Evolutionary conservation across 2,888 invertebrate species (phyloP).

Genomic region (Dryococelus australis): DNA sequence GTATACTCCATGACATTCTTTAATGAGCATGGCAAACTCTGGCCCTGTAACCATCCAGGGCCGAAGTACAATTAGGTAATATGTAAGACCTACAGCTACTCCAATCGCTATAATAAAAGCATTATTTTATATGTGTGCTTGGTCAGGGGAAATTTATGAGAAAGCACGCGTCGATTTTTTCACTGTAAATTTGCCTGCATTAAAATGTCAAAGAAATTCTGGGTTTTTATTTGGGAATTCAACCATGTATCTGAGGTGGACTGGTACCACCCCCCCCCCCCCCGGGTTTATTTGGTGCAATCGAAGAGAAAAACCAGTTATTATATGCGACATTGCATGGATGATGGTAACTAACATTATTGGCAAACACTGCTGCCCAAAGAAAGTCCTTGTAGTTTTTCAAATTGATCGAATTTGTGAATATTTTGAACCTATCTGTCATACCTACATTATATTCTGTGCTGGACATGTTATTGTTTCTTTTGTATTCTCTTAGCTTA

Average conservation of each 20-base stretch:
- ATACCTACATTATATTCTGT: too few species aligned
- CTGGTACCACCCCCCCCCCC: too few species aligned
- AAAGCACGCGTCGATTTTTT: not conserved
- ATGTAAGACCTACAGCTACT: not conserved
- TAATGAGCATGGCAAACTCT: slow-evolving; percentile 37
- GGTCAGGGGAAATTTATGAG: not conserved
- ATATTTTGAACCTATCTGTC: too few species aligned
- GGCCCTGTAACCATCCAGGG: slow-evolving; percentile 41
- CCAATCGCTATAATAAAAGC: not conserved
- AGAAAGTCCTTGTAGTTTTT: too few species aligned
- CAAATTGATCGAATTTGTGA: too few species aligned
- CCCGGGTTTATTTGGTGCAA: too few species aligned
- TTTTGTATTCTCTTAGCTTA: too few species aligned
- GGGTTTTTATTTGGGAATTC: slow-evolving; percentile 32
- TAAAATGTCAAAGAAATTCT: not conserved
- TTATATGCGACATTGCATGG: too few species aligned
- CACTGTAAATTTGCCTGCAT: not conserved
- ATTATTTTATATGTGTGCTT: not conserved
- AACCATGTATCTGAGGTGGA: slow-evolving; percentile 38
- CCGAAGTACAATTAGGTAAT: slow-evolving; percentile 32
- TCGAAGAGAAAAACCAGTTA: too few species aligned
- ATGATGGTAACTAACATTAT: too few species aligned
- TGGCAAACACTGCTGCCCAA: too few species aligned
- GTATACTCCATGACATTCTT: slow-evolving; percentile 30
- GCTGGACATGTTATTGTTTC: too few species aligned